Conservation (phyloP, 2,797 vertebrate genomes). For the Acomys russatus region DNA sequence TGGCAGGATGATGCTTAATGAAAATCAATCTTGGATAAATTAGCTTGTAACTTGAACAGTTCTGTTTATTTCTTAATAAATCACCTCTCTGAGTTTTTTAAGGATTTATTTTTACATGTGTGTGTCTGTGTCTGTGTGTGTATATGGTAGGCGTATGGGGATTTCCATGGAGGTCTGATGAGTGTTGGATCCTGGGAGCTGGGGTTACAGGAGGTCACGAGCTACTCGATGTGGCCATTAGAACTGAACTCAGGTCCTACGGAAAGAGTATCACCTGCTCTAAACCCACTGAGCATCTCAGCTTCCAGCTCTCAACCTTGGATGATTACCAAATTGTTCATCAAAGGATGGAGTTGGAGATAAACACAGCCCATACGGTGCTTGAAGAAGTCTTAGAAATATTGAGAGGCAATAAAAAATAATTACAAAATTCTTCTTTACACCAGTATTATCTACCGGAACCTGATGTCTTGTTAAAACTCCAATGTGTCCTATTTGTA, state of each 20-base stretch:
- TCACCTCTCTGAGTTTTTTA: neutral
- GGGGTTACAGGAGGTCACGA: neutral
- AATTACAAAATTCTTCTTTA: conserved; percentile 18
- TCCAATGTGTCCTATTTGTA: conserved; percentile 37
- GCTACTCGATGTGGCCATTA: neutral
- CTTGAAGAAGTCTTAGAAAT: conserved; percentile 43
- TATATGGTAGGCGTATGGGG: too few relatives aligned
- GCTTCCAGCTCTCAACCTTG: neutral
- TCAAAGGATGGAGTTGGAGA: neutral
- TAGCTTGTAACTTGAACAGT: neutral
- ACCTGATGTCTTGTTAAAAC: conserved; percentile 54
- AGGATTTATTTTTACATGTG: neutral
- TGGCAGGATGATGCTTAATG: neutral
- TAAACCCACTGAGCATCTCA: neutral
- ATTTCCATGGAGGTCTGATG: too few relatives aligned
- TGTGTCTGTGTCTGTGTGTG: neutral
- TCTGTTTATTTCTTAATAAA: neutral
- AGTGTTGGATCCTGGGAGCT: neutral
- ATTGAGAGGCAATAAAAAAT: conserved; percentile 41
- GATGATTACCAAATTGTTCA: conserved; percentile 37
- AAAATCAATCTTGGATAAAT: neutral
- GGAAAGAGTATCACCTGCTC: neutral
- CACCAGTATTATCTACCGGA: conserved; percentile 21
- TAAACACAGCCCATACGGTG: neutral
- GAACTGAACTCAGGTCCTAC: neutral